Evolutionary conservation across 2,797 vertebrate species (phyloP).

Genomic region (Hydrocynus forskahlii): DNA sequence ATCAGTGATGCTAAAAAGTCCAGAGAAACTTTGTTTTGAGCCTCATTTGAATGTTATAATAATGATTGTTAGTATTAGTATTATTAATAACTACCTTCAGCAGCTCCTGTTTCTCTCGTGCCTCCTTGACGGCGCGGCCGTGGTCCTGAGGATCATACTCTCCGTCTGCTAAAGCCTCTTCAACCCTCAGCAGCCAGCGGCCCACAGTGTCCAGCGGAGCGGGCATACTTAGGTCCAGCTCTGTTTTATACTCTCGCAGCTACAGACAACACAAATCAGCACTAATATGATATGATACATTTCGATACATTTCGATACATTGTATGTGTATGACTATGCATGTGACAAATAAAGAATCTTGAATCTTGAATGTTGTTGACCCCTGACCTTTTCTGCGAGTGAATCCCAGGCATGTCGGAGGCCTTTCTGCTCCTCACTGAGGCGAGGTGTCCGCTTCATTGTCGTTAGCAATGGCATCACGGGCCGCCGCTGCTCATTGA

Average conservation of each 20-base stretch:
- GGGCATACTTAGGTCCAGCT: conserved; percentile 83
- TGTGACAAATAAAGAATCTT: too few species aligned
- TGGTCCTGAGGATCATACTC: conserved; percentile 77
- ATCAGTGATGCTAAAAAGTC: too few species aligned
- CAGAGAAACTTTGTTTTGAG: neutral
- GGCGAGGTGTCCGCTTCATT: conserved; percentile 72
- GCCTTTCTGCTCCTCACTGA: conserved; percentile 73
- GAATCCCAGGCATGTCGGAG: conserved; percentile 81
- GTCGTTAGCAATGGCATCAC: conserved; percentile 82
- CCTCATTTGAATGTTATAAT: neutral
- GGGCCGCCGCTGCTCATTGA: conserved; percentile 83
- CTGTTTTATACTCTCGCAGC: conserved; percentile 81
- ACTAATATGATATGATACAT: too few species aligned
- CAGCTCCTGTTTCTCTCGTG: conserved; percentile 78
- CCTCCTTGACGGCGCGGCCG: conserved; percentile 71
- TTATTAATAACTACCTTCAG: conserved; percentile 79
- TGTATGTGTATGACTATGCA: too few species aligned
- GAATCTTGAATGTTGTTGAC: too few species aligned
- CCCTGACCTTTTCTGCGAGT: conserved; percentile 79
- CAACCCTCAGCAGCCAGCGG: conserved; percentile 83
- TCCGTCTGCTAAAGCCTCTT: conserved; percentile 77
- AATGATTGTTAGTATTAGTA: too few species aligned
- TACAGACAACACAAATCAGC: conserved; percentile 64
- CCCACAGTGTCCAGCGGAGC: conserved; percentile 79
- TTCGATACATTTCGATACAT: too few species aligned